Percentiles rank a stretch among this genome's conserved stretches.
These are phyloP conservation scores for Pristionchus fissidentatus DNA, from an alignment of 2,888 invertebrate species.

Conservation along the genomic window DNA sequence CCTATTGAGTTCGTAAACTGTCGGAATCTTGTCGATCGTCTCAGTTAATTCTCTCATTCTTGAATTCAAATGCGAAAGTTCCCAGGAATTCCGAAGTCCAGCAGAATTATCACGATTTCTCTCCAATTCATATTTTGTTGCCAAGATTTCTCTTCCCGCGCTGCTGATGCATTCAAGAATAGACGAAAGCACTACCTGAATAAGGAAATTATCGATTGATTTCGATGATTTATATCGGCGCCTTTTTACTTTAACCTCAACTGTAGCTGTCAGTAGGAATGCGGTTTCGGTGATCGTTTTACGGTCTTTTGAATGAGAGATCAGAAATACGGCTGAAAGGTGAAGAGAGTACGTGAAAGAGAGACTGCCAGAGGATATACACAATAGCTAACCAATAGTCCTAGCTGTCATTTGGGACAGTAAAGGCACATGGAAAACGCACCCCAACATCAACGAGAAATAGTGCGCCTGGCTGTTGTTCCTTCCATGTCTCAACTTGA, in stretches of 20 bases:
- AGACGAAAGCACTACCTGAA: neutral
- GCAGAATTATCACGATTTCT: neutral
- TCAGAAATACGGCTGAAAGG: too few relatives aligned
- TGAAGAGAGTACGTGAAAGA: too few relatives aligned
- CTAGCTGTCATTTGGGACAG: too few relatives aligned
- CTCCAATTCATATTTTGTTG: too few relatives aligned
- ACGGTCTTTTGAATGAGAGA: too few relatives aligned
- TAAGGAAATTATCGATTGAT: neutral
- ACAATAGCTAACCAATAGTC: too few relatives aligned
- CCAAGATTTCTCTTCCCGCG: neutral
- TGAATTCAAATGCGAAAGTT: neutral
- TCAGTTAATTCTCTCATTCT: neutral
- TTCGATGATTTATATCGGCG: neutral
- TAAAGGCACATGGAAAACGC: too few relatives aligned
- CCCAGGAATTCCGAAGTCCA: neutral
- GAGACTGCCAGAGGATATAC: too few relatives aligned
- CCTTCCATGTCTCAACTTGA: slow-evolving; percentile 24
- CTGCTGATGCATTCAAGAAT: neutral
- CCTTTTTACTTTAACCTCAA: neutral
- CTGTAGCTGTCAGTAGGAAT: too few relatives aligned
- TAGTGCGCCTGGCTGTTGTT: neutral
- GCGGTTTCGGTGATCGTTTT: too few relatives aligned
- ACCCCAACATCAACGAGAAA: slow-evolving; percentile 17
- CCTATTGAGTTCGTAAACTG: neutral
- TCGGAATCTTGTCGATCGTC: neutral